A percentile compares a stretch with the other conserved stretches of the same genome.
phyloP scores from a whole-genome alignment of 2,797 vertebrate species.

The Cyprinodon diabolis region DNA sequence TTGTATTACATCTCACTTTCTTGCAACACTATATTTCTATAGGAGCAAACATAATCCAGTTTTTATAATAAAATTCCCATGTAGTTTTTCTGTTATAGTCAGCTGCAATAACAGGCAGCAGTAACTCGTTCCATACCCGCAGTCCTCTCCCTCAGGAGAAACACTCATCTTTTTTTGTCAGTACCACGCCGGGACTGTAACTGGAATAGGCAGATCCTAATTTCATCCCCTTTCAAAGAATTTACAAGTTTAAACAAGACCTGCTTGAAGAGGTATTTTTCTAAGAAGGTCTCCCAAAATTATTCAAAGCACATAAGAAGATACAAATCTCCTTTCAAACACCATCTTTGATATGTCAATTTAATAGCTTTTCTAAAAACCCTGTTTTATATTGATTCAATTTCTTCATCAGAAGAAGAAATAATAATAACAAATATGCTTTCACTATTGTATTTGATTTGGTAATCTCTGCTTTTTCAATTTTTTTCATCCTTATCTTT shows the following conservation, averaged over 20 bases:
- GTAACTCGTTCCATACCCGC: slow-evolving; percentile 77
- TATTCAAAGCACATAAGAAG: slow-evolving; percentile 39
- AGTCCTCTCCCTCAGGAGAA: slow-evolving; percentile 70
- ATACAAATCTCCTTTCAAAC: slow-evolving; percentile 54
- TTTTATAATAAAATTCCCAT: slow-evolving; percentile 72
- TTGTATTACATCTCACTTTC: slow-evolving; percentile 58
- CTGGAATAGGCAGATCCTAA: slow-evolving; percentile 69
- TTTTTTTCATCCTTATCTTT: slow-evolving; percentile 1
- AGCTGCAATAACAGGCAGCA: slow-evolving; percentile 79
- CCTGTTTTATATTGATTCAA: slow-evolving; percentile 27
- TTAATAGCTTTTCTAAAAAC: slow-evolving; percentile 32
- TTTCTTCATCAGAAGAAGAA: slow-evolving; percentile 19
- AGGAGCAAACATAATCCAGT: slow-evolving; percentile 64
- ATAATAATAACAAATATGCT: background rate
- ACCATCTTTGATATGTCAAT: slow-evolving; percentile 44
- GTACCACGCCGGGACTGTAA: slow-evolving; percentile 72
- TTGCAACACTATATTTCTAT: slow-evolving; percentile 69
- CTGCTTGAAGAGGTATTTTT: slow-evolving; percentile 71
- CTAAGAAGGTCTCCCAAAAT: slow-evolving; percentile 40
- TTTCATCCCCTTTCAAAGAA: slow-evolving; percentile 75
- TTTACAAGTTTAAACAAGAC: slow-evolving; percentile 71
- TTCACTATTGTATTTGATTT: background rate
- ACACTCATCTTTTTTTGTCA: slow-evolving; percentile 77
- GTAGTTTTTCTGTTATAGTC: slow-evolving; percentile 72
- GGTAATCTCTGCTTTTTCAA: background rate